Conservation (phyloP, 2,888 invertebrate species). For the Liodrosophila aerea region DNA sequence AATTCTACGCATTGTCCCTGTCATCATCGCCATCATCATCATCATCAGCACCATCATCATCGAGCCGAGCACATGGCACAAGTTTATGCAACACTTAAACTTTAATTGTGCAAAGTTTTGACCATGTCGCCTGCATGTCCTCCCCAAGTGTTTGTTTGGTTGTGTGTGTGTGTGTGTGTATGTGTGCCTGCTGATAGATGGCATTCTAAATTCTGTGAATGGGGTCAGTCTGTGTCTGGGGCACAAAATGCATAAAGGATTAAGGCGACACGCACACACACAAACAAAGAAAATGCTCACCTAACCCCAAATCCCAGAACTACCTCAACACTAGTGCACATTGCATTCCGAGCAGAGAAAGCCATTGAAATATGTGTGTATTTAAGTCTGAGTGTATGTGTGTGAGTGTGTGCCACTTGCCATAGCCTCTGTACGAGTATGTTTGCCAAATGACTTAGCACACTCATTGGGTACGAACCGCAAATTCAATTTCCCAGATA, state of each 20-base stretch:
- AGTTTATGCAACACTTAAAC: conserved; percentile 78
- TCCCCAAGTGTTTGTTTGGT: conserved; percentile 22
- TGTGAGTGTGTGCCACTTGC: conserved; percentile 29
- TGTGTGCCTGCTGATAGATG: conserved; percentile 67
- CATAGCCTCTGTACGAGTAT: conserved; percentile 22
- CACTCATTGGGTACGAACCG: conserved; percentile 64
- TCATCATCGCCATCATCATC: conserved; percentile 21
- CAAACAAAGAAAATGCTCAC: conserved; percentile 7
- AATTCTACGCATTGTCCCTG: conserved; percentile 60
- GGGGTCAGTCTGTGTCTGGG: conserved; percentile 67
- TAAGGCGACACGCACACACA: conserved; percentile 37
- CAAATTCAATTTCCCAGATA: conserved; percentile 71
- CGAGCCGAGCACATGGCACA: conserved; percentile 54
- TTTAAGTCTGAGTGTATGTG: conserved; percentile 11
- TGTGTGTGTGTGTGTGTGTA: conserved; percentile 14
- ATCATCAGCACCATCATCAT: conserved; percentile 12
- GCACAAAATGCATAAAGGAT: conserved; percentile 68
- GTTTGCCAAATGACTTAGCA: conserved; percentile 72
- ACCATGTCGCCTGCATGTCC: conserved; percentile 68
- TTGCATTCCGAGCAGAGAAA: conserved; percentile 28
- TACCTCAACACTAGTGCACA: no score
- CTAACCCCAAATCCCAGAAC: conserved; percentile 5
- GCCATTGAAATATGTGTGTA: conserved; percentile 41
- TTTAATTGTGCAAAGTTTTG: conserved; percentile 76
- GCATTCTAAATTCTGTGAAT: conserved; percentile 66